phyloP scores from a whole-genome alignment of 2,888 invertebrate genomes.

The Drosophila monieri region DNA sequence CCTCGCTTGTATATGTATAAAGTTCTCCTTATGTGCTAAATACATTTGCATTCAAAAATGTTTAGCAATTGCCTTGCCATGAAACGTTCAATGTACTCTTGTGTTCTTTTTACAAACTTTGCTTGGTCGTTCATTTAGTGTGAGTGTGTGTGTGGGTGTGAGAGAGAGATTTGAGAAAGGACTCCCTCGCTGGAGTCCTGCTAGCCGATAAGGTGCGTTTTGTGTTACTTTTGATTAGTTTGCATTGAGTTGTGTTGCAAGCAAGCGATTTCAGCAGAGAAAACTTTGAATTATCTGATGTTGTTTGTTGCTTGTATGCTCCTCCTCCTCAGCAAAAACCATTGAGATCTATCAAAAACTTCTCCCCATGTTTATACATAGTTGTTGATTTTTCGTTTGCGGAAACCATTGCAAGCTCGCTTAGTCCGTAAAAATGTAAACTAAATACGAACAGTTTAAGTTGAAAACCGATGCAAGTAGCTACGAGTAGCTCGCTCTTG shows the following conservation, averaged over 20 bases:
- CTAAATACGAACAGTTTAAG: conserved; percentile 31
- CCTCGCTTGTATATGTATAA: conserved; percentile 54
- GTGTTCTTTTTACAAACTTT: conserved; percentile 57
- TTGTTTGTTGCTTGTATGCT: conserved; percentile 7
- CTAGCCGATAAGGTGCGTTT: conserved; percentile 32
- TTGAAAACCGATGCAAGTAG: conserved; percentile 11
- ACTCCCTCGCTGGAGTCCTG: background rate
- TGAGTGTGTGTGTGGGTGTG: too few species aligned
- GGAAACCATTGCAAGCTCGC: conserved; percentile 82
- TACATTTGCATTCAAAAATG: conserved; percentile 68
- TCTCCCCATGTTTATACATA: conserved; percentile 42
- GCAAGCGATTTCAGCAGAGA: conserved; percentile 68
- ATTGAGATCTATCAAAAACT: conserved; percentile 52
- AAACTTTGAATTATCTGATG: conserved; percentile 21
- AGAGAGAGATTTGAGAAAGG: conserved; percentile 25
- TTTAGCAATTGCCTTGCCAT: conserved; percentile 68
- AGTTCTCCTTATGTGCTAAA: conserved; percentile 68
- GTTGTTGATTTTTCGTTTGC: conserved; percentile 48
- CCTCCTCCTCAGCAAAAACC: conserved; percentile 8
- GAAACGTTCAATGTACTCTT: conserved; percentile 64
- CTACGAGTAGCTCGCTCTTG: conserved; percentile 8
- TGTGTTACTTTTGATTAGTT: conserved; percentile 55
- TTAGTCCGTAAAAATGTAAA: conserved; percentile 49
- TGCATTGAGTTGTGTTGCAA: conserved; percentile 54
- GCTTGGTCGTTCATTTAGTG: conserved; percentile 64